These are phyloP conservation scores for Mesorhabditis sp. DNA, from an alignment of 2,888 invertebrate species.

Conservation along the genomic window DNA sequence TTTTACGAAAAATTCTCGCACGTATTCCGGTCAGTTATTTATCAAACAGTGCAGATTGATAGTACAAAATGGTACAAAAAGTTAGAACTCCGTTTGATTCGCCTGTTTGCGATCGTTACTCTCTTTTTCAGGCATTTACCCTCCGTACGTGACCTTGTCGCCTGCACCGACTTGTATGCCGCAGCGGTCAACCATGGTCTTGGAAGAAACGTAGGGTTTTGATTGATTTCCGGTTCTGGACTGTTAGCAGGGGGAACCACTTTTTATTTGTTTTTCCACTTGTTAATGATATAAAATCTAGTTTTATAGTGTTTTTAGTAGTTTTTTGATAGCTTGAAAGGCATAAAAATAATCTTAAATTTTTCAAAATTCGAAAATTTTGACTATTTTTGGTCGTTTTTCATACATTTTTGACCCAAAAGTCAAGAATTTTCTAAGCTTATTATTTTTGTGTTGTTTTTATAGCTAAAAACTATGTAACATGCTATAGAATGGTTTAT, in stretches of 20 bases:
- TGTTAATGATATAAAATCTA: no score
- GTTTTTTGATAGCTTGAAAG: no score
- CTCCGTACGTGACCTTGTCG: constrained; percentile 67
- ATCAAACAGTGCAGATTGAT: not conserved
- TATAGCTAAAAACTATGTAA: no score
- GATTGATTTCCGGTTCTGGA: no score
- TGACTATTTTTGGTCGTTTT: no score
- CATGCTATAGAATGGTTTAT: no score
- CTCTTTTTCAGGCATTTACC: constrained; percentile 34
- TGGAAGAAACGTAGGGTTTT: not conserved
- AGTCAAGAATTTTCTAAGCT: not conserved
- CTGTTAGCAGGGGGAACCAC: no score
- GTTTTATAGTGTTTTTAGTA: no score
- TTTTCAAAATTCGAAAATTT: no score
- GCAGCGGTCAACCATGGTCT: constrained; percentile 6
- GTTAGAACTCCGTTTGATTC: not conserved
- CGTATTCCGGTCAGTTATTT: constrained; percentile 29
- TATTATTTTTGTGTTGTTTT: constrained; percentile 8
- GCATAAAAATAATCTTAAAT: no score
- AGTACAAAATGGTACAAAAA: not conserved
- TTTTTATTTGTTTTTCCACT: no score
- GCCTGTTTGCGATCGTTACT: not conserved
- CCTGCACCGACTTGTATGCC: constrained; percentile 65
- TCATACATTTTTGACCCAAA: no score
- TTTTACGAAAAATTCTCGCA: constrained; percentile 38